Conservation (phyloP, 2,113 vertebrate genomes). For the Sciurus niger region DNA sequence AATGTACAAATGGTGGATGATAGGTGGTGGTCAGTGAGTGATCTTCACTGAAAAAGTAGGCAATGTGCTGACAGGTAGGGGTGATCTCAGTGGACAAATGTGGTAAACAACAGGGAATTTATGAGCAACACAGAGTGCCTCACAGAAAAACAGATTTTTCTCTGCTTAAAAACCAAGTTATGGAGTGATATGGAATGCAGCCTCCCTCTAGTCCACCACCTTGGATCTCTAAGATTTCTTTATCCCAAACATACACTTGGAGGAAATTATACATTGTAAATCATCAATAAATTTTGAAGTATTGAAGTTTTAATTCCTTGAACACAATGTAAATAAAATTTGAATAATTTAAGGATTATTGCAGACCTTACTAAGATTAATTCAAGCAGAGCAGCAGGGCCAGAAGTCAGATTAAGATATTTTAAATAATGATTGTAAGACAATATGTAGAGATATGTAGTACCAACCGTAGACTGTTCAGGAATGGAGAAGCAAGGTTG, state of each 20-base stretch:
- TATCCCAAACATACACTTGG: not conserved
- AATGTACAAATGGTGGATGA: too few relatives aligned
- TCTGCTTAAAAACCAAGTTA: too few relatives aligned
- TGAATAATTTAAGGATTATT: not conserved
- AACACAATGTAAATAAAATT: not conserved
- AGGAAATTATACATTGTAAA: not conserved
- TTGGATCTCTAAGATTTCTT: not conserved
- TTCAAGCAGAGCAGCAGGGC: not conserved
- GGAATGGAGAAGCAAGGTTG: not conserved
- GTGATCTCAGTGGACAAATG: too few relatives aligned
- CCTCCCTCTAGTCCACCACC: too few relatives aligned
- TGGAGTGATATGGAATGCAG: too few relatives aligned
- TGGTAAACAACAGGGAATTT: too few relatives aligned
- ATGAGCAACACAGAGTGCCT: too few relatives aligned
- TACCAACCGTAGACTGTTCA: not conserved
- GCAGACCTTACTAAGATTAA: not conserved
- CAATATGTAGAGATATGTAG: not conserved
- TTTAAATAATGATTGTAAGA: not conserved
- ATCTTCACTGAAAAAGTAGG: too few relatives aligned
- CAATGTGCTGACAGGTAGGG: too few relatives aligned
- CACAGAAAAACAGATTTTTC: too few relatives aligned
- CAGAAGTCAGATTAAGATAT: not conserved
- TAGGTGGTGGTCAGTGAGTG: too few relatives aligned
- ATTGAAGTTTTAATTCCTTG: not conserved
- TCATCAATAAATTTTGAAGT: not conserved